Base-by-base conservation (phyloP, 2,888 invertebrate species). In the Odontomyia ornata region DNA sequence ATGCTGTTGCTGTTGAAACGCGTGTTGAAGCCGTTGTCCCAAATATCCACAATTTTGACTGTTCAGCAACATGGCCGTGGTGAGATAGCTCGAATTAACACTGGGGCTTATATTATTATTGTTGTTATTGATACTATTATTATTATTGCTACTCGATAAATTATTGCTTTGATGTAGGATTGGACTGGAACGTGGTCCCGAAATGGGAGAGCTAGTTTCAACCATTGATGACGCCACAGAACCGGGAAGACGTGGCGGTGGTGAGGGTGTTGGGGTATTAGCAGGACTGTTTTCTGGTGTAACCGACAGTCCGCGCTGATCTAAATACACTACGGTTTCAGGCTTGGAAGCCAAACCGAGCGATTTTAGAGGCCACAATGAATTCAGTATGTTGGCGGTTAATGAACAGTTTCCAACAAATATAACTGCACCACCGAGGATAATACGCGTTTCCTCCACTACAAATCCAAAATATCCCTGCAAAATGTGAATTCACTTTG, bases 61-160 rank as follows among this genome's bases (percentile, higher is more conserved):
- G 78, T 87, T 86, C 36, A 87, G 82, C 64, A 87, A 80, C 86
- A 87, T 87, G 79, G 87, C 86, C 43, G 86, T 86, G 76, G 87
- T 87, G 56, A 87, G 79, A 78, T 86, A 87, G 52, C 62, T 79
- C 27, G 76, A 21, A 21, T 64, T 21, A n/a, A 67, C 27, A 27
- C 36, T 13, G 21, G 84, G 83, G 80, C 83, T 84, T 72, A 82
- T 62, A 60, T 65, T 72, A 36, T 76, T 79, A 30, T 75, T 77
- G 73, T 57, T 78, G 25, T 56, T 77, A 64, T 73, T 79, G 25
- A 13, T 72, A 25, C 71, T 71, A 30, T 57, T 67, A 77, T 56
- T 62, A 27, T 72, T 47, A 60, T 64, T 9, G 71, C n/a, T 72
- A 71, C 73, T 67, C 60, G 67, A 25, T 47, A 46, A 52, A 75